These are phyloP conservation scores for Perca fluviatilis DNA, from an alignment of 2,113 vertebrate genomes.

Conservation along the genomic window DNA sequence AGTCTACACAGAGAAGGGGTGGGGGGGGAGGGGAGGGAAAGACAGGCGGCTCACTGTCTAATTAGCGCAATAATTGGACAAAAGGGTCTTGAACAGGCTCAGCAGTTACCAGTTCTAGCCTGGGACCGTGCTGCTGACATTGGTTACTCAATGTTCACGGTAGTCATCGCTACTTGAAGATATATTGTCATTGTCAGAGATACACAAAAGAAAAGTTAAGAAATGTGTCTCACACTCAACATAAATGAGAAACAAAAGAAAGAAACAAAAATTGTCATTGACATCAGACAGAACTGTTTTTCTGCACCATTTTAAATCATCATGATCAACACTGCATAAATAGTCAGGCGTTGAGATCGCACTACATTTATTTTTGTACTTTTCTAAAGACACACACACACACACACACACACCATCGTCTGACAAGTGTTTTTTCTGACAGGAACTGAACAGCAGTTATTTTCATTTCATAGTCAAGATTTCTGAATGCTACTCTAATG, in stretches of 20 bases:
- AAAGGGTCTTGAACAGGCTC: slow-evolving; percentile 1
- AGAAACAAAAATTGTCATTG: background rate
- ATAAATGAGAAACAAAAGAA: background rate
- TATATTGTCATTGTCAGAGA: background rate
- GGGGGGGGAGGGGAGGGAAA: background rate
- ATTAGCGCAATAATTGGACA: slow-evolving; percentile 31
- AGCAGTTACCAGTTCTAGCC: too few relatives aligned
- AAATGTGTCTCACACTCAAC: background rate
- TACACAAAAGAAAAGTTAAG: background rate
- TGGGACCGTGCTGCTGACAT: too few relatives aligned
- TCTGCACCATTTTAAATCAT: background rate
- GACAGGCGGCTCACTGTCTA: slow-evolving; percentile 10
- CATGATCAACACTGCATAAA: background rate
- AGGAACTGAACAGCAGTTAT: slow-evolving; percentile 2
- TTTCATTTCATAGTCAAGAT: background rate
- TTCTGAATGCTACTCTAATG: too few relatives aligned
- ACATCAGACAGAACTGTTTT: background rate
- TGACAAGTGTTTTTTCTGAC: background rate
- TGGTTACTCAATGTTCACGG: background rate
- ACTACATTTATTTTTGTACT: background rate
- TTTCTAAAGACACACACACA: background rate
- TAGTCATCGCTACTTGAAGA: background rate
- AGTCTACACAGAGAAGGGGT: background rate
- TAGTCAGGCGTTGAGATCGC: background rate
- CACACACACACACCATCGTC: background rate